Base-by-base conservation (phyloP, 2,797 vertebrate species). In the Harpagifer antarcticus region DNA sequence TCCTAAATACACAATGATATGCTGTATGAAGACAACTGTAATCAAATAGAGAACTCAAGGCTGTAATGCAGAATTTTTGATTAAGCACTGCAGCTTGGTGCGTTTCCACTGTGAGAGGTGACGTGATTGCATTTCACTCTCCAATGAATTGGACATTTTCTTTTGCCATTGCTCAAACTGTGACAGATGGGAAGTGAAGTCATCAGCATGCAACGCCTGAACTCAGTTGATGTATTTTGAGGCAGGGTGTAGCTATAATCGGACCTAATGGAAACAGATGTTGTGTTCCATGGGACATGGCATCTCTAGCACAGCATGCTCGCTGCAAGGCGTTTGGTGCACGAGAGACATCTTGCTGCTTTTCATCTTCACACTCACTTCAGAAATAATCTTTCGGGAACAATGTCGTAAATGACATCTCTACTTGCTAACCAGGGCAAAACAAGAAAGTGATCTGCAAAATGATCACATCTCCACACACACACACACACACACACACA, bases 141-240 rank as follows among this genome's bases (percentile, higher is more conserved):
- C 82, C 80, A 74, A 45, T 88, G 86, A 90, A 75, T 87, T 84
- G 81, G 76, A 84, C 76, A 80, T 85, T 87, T 86, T 86, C 70
- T 58, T 80, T 82, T 73, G 74, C 79, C 78, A 81, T 88, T 79
- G 82, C 79, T 89, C 88, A 86, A 79, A 79, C 78, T 15, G 64
- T 57, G 83, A 86, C 89, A 91, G 88, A 92, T 89, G 85, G 88
- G 84, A 87, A 89, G 90, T 89, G 89, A 88, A 91, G 89, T 92
- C 90, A 92, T 92, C 86, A 90, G 87, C 68, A 83, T 81, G 91
- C 80, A 59, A 74, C 68, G 60, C 76, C 72, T 72, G 66, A 81
- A 85, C 70, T 81, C 31, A 66, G 78, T 47, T 82, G 76, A 85
- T 88, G 82, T 86, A 85, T 87, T 89, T 89, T 62, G 85, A 79